Conservation (phyloP, 2,113 vertebrate genomes). For the Eurypyga helias region DNA sequence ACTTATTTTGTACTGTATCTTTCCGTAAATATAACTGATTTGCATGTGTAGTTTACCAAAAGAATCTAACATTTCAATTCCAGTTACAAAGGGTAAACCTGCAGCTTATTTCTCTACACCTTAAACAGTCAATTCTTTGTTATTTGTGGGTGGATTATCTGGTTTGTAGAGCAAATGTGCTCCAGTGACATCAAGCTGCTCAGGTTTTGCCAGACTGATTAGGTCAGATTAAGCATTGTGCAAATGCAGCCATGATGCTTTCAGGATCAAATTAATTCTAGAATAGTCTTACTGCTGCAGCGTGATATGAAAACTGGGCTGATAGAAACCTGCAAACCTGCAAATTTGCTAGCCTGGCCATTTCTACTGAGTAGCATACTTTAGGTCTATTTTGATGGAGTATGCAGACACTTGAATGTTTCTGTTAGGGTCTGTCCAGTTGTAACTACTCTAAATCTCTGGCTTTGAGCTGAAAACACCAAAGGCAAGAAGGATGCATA, state of each 20-base stretch:
- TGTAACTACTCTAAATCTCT: background rate
- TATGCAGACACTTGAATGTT: background rate
- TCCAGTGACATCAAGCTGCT: background rate
- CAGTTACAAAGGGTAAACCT: background rate
- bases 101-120: background rate
- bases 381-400: background rate
- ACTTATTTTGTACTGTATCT: background rate
- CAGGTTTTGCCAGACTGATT: background rate
- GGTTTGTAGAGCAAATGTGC: background rate
- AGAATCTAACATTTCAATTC: background rate
- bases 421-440: background rate
- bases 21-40: background rate
- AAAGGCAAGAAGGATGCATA: background rate
- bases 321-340: background rate
- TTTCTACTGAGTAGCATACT: background rate
- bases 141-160: background rate
- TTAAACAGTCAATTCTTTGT: background rate
- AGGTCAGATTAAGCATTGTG: background rate
- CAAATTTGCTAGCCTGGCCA: background rate
- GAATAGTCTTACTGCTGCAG: background rate
- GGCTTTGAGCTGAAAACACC: background rate
- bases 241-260: background rate
- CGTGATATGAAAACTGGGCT: background rate
- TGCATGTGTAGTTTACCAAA: background rate
- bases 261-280: background rate